Percentiles rank a stretch among this genome's conserved stretches.
phyloP scores from a whole-genome alignment of 2,113 vertebrate species.

The Syngnathus scovelli region DNA sequence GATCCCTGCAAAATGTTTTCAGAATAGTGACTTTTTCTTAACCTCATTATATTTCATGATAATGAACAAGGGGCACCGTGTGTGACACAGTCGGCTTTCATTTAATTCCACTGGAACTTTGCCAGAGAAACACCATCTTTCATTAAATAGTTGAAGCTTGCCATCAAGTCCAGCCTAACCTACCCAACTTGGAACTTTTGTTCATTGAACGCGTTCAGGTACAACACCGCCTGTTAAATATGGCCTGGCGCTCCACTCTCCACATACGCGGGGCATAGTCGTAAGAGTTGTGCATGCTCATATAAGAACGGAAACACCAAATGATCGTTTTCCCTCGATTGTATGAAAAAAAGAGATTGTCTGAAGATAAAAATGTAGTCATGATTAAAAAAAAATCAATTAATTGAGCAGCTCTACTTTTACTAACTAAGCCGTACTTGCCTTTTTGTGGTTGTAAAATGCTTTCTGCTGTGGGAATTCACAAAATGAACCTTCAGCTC shows the following conservation, averaged over 20 bases:
- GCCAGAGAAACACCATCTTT: not conserved
- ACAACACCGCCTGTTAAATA: no score
- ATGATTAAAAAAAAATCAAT: no score
- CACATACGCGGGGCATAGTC: no score
- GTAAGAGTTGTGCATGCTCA: no score
- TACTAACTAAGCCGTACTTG: not conserved
- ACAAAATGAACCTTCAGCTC: no score
- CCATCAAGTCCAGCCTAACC: not conserved
- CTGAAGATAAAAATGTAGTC: no score
- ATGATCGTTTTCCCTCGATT: no score
- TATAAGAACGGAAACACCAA: no score
- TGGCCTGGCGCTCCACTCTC: no score
- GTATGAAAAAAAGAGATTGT: no score
- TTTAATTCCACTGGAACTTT: not conserved
- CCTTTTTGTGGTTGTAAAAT: not conserved
- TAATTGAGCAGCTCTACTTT: no score
- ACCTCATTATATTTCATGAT: not conserved
- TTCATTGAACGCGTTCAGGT: no score
- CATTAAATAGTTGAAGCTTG: not conserved
- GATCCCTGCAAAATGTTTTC: not conserved
- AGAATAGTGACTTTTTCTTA: not conserved
- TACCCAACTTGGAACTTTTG: not conserved
- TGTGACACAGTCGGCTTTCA: not conserved
- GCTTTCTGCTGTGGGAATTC: not conserved
- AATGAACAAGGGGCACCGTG: not conserved